Evolutionary conservation across 2,113 vertebrate genomes (phyloP), one percentile per base, ranked within the genome.

Genomic region (Hystrix brachyura): DNA sequence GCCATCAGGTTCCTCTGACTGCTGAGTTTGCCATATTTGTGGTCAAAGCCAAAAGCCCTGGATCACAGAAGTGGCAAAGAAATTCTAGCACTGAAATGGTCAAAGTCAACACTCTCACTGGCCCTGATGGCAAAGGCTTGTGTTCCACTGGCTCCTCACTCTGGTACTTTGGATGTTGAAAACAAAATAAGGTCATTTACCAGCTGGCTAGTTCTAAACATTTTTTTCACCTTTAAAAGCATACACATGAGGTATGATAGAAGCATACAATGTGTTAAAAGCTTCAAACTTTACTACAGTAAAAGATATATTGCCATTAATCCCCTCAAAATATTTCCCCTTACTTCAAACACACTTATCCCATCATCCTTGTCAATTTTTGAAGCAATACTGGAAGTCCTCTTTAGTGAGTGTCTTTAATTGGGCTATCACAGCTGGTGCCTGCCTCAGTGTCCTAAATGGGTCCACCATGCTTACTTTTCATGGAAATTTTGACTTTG

Each of bases 111-210:
- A 57, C 51, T 3, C n/a, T 9, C 5, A 17, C 25, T 13, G 12
- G 6, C 0, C 48, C 23, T 38, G 7, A 15, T 0, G 21, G 48
- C 38, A 4, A 57, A 15, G 34, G 60, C 4, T 1, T 43, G 18
- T 43, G 19, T 43, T 18, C 51, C 32, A 12, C n/a, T 43, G 15
- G 15, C 10, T 38, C 64, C 19, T 25, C 11, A 18, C 17, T n/a
- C 5, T 23, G 29, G 18, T 25, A 3, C n/a, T 43, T 46, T 27
- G 23, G 13, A 27, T 18, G 34, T 38, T 71, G 65, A 19, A 34
- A 38, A 69, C 27, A 65, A 72, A 43, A 57, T 71, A 12, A 15
- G 9, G 18, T 57, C 23, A 25, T 46, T 14, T 32, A 69, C 34
- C 2, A 72, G 4, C n/a, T 32, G 53, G 34, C 15, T 43, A 29